phyloP scores from a whole-genome alignment of 2,113 vertebrate genomes.

The Ascaphus truei region DNA sequence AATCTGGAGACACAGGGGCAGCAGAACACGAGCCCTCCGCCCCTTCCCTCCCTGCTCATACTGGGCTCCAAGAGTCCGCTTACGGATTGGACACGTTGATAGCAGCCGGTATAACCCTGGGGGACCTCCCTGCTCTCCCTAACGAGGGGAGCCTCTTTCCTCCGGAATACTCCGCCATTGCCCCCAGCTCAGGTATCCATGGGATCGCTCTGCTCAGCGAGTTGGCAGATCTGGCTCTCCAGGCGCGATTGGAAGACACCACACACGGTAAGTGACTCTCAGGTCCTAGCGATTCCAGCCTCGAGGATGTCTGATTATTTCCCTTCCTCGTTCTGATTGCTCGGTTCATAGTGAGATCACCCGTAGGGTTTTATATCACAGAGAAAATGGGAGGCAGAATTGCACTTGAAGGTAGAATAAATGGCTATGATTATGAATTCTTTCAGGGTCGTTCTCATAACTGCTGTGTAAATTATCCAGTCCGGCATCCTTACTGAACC shows the following conservation, averaged over 20 bases:
- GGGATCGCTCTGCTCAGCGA: conserved; percentile 92
- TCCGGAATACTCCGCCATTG: neutral
- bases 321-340: neutral
- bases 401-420: no score
- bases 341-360: neutral
- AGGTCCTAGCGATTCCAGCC: no score
- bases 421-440: neutral
- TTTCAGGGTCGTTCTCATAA: neutral
- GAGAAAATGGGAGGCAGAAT: no score
- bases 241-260: conserved; percentile 47
- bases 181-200: conserved; percentile 62
- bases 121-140: conserved; percentile 58
- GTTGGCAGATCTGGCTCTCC: conserved; percentile 84
- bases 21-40: neutral
- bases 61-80: neutral
- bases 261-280: conserved; percentile 66
- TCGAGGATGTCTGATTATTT: no score
- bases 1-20: neutral
- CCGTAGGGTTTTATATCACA: neutral
- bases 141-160: neutral
- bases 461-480: neutral
- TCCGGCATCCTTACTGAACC: no score
- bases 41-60: neutral
- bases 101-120: conserved; percentile 78
- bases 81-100: conserved; percentile 85